A percentile compares a stretch with the other conserved stretches of the same genome.
phyloP scores from a whole-genome alignment of 2,113 vertebrate genomes.

The Mesocricetus auratus region DNA sequence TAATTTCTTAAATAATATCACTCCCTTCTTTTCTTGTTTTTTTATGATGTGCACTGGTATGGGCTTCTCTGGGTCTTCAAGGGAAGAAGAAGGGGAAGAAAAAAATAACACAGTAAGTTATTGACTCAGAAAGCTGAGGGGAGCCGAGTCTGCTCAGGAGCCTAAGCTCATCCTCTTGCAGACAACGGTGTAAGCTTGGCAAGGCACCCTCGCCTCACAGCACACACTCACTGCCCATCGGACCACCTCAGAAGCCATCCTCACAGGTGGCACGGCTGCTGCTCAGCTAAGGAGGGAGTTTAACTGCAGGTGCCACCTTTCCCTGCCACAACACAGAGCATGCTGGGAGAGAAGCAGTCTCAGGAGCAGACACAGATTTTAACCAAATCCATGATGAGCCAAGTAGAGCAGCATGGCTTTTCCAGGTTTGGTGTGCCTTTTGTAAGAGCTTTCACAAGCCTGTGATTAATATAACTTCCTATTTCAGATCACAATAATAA shows the following conservation, averaged over 20 bases:
- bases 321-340: not conserved
- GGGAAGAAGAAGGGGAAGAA: not conserved
- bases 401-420: not conserved
- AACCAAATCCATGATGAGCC: not conserved
- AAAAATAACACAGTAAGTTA: not conserved
- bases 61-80: not conserved
- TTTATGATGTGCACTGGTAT: not conserved
- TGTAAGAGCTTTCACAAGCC: not conserved
- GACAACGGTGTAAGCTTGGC: not conserved
- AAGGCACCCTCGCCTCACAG: not conserved
- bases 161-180: not conserved
- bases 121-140: conserved; percentile 8
- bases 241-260: not conserved
- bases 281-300: not conserved
- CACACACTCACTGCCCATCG: not conserved
- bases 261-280: no score
- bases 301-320: not conserved
- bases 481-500: not conserved
- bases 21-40: not conserved
- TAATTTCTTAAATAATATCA: not conserved
- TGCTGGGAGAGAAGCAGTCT: not conserved
- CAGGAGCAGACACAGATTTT: not conserved
- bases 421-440: not conserved
- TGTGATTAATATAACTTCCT: not conserved
- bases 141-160: not conserved